These are phyloP conservation scores for Sebastes ruberrimus DNA, from an alignment of 2,797 vertebrate genomes.

Conservation along the genomic window DNA sequence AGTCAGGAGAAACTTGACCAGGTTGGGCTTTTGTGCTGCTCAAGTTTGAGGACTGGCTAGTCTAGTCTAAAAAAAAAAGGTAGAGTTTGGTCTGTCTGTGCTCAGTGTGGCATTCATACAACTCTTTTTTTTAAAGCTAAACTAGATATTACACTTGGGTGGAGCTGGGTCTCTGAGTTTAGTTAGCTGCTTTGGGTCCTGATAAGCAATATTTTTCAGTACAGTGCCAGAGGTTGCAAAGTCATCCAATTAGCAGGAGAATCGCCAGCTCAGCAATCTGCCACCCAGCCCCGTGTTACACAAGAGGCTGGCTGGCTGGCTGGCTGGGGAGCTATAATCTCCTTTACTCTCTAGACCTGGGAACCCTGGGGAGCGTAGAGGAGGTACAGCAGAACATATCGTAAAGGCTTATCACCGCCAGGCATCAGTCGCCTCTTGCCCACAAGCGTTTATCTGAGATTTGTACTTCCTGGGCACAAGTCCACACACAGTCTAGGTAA, in stretches of 20 bases:
- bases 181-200: slow-evolving; percentile 51
- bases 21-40: slow-evolving; percentile 24
- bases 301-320: slow-evolving; percentile 45
- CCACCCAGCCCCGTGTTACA: slow-evolving; percentile 61
- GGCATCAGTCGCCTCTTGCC: slow-evolving; percentile 57
- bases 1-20: slow-evolving; percentile 37
- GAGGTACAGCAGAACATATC: slow-evolving; percentile 55
- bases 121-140: background rate
- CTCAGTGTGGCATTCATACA: background rate
- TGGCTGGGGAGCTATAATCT: slow-evolving; percentile 56
- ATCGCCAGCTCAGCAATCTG: slow-evolving; percentile 73
- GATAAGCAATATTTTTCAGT: slow-evolving; percentile 65
- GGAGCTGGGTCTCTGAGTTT: slow-evolving; percentile 36
- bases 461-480: slow-evolving; percentile 66
- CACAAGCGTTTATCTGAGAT: slow-evolving; percentile 63
- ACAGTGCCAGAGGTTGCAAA: slow-evolving; percentile 72
- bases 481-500: slow-evolving; percentile 47
- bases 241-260: slow-evolving; percentile 75
- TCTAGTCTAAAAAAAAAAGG: slow-evolving; percentile 7
- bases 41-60: slow-evolving; percentile 14
- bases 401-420: slow-evolving; percentile 62
- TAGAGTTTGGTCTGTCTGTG: background rate
- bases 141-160: slow-evolving; percentile 15
- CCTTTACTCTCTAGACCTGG: slow-evolving; percentile 59
- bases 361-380: slow-evolving; percentile 55